These are phyloP conservation scores for Elmis aenea DNA, from an alignment of 2,888 invertebrate genomes.

Conservation along the genomic window DNA sequence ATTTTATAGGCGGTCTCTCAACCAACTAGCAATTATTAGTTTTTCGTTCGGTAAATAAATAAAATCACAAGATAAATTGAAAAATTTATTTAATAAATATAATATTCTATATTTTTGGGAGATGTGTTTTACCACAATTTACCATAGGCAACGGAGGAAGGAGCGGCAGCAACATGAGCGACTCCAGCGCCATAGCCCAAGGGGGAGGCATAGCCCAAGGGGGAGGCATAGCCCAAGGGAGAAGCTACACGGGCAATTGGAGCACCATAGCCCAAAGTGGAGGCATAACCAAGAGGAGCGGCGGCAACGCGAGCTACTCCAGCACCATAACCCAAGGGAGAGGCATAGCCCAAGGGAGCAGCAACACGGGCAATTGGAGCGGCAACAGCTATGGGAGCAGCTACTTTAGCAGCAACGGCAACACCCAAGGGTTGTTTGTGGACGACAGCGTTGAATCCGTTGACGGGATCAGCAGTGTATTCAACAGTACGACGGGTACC, in stretches of 20 bases:
- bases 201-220: not conserved
- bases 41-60: no score
- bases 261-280: not conserved
- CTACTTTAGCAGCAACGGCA: conserved; percentile 44
- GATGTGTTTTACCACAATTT: no score
- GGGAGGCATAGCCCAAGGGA: conserved; percentile 24
- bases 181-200: no score
- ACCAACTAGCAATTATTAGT: no score
- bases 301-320: no score
- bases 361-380: conserved; percentile 11
- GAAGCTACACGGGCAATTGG: conserved; percentile 43
- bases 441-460: conserved; percentile 62
- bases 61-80: no score
- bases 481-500: conserved; percentile 52
- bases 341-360: conserved; percentile 7
- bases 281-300: not conserved
- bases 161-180: not conserved
- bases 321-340: not conserved
- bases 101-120: no score
- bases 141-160: not conserved
- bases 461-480: conserved; percentile 56
- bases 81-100: no score
- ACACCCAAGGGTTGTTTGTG: conserved; percentile 56
- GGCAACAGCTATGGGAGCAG: conserved; percentile 31
- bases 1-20: no score